Percentiles rank a stretch among this genome's conserved stretches.
Conservation (phyloP, 2,113 vertebrate species). For the human region DNA sequence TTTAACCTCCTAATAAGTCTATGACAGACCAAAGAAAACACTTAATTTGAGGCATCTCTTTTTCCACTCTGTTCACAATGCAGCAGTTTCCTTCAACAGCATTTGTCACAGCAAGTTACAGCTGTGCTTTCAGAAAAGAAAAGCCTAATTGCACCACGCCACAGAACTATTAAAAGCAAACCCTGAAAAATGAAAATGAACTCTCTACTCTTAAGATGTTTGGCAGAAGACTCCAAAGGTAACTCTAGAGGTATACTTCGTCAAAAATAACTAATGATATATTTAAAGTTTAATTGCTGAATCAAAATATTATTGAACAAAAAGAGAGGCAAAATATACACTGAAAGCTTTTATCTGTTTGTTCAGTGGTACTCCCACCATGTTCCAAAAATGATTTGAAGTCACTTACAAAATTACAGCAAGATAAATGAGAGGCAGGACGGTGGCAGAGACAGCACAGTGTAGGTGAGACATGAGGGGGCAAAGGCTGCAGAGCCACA, state of each 20-base stretch:
- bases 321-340: background rate
- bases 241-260: background rate
- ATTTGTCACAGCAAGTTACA: background rate
- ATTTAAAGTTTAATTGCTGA: background rate
- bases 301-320: conserved; percentile 1
- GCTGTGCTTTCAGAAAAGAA: background rate
- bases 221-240: background rate
- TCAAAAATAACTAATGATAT: background rate
- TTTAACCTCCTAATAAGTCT: background rate
- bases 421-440: background rate
- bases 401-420: background rate
- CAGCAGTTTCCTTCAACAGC: background rate
- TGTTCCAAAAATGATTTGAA: background rate
- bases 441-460: background rate
- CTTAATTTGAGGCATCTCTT: background rate
- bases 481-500: background rate
- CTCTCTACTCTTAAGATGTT: background rate
- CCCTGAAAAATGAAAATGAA: background rate
- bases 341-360: background rate
- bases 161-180: background rate
- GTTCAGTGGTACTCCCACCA: background rate
- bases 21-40: background rate
- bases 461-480: no score
- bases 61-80: background rate
- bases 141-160: background rate